These are phyloP conservation scores for Sebastes schlegelii DNA, from an alignment of 2,113 vertebrate species.

Conservation along the genomic window DNA sequence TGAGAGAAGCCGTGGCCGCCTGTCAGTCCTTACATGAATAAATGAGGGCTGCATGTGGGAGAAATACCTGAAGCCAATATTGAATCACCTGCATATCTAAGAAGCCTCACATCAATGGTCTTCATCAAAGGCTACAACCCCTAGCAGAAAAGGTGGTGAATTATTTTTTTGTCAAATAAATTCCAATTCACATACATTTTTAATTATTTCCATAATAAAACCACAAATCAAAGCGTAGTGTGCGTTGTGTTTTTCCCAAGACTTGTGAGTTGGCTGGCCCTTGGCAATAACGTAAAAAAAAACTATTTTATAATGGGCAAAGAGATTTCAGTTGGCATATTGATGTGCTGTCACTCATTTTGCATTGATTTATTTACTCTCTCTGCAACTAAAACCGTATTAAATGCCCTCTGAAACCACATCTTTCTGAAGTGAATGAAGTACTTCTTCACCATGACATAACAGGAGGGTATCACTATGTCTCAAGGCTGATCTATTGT, in stretches of 20 bases:
- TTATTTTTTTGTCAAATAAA: conserved; percentile 25
- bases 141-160: conserved; percentile 15
- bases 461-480: conserved; percentile 16
- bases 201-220: conserved; percentile 35
- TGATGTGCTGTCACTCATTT: conserved; percentile 27
- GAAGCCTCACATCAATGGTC: conserved; percentile 17
- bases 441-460: conserved; percentile 21
- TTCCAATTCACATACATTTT: conserved; percentile 41
- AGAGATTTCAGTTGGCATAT: neutral
- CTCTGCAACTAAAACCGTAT: conserved; percentile 20
- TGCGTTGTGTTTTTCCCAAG: conserved; percentile 9
- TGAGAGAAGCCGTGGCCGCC: neutral
- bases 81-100: conserved; percentile 36
- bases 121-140: conserved; percentile 37
- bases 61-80: conserved; percentile 26
- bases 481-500: neutral
- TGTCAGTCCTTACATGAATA: conserved; percentile 17
- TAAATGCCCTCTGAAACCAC: conserved; percentile 18
- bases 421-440: conserved; percentile 27
- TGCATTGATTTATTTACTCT: conserved; percentile 48
- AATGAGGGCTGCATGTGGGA: conserved; percentile 24
- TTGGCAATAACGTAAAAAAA: neutral
- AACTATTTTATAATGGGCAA: conserved; percentile 25
- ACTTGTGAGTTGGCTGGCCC: neutral
- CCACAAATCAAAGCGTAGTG: conserved; percentile 15